A percentile compares a stretch with the other conserved stretches of the same genome.
Conservation (phyloP, 1,140 invertebrate species). For the Drosophila parvula region DNA sequence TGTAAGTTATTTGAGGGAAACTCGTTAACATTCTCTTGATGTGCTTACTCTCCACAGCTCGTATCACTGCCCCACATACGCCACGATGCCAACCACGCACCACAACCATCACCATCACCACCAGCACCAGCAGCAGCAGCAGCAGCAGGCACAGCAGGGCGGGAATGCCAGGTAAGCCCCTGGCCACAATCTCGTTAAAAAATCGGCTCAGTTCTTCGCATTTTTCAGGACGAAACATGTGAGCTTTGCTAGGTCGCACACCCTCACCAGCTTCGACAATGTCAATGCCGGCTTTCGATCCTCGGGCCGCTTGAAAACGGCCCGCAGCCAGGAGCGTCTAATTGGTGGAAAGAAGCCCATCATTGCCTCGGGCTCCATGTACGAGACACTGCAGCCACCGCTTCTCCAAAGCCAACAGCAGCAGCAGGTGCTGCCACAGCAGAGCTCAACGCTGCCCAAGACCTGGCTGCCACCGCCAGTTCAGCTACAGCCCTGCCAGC, state of each 20-base stretch:
- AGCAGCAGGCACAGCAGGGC: conserved; percentile 59
- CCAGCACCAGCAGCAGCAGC: conserved; percentile 53
- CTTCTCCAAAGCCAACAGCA: conserved; percentile 44
- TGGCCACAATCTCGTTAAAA: not conserved
- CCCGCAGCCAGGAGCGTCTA: conserved; percentile 89
- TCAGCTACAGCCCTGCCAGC: conserved; percentile 70
- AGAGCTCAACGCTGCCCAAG: conserved; percentile 63
- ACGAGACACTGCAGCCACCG: conserved; percentile 74
- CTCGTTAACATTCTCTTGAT: conserved; percentile 30
- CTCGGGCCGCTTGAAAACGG: conserved; percentile 84
- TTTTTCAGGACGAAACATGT: conserved; percentile 91
- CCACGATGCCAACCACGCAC: conserved; percentile 71
- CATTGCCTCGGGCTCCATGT: conserved; percentile 70
- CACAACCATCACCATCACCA: conserved; percentile 62
- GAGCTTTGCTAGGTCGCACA: conserved; percentile 94
- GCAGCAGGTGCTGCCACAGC: conserved; percentile 32
- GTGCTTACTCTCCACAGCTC: conserved; percentile 67
- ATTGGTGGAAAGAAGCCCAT: conserved; percentile 87
- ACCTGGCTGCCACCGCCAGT: conserved; percentile 60
- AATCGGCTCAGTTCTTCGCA: not conserved
- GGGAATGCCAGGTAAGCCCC: conserved; percentile 62
- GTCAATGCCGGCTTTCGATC: conserved; percentile 85
- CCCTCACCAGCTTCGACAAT: conserved; percentile 92
- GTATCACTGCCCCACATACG: conserved; percentile 80
- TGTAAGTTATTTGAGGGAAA: not conserved